Percentiles rank a stretch among this genome's conserved stretches.
These are phyloP conservation scores for Platycnemis pennipes DNA, from an alignment of 2,888 invertebrate genomes.

Conservation along the genomic window DNA sequence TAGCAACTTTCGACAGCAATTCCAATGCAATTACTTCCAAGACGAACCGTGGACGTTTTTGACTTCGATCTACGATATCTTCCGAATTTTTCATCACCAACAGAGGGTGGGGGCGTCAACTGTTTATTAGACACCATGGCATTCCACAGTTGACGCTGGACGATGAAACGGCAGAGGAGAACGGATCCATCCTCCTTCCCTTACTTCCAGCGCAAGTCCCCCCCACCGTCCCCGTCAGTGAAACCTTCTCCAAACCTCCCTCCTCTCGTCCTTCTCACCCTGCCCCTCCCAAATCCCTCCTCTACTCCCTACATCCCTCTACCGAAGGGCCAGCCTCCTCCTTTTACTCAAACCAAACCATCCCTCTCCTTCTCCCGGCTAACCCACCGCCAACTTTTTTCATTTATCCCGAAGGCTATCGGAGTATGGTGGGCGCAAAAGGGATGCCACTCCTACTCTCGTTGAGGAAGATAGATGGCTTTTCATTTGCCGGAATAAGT, in stretches of 20 bases:
- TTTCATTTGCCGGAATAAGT: slow-evolving; percentile 49
- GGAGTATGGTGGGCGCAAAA: slow-evolving; percentile 11
- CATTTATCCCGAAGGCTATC: slow-evolving; percentile 43
- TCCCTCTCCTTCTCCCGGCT: neutral
- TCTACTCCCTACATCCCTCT: neutral
- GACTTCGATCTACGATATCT: neutral
- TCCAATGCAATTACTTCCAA: neutral
- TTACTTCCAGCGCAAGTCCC: neutral
- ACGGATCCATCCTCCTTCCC: neutral
- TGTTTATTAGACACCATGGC: neutral
- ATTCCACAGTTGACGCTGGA: neutral
- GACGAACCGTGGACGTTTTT: neutral
- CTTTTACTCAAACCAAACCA: neutral
- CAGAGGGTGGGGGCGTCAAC: neutral
- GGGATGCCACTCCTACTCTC: slow-evolving; percentile 27
- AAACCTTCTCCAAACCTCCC: neutral
- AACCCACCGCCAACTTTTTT: slow-evolving; percentile 33
- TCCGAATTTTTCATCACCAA: neutral
- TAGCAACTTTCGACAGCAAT: neutral
- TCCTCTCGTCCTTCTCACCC: neutral
- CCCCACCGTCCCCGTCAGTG: no score
- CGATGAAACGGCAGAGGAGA: neutral
- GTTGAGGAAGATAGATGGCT: slow-evolving; percentile 57
- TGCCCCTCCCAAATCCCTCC: neutral
- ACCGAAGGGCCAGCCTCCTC: neutral